phyloP scores from a whole-genome alignment of 1,140 invertebrate species.

The Tetraneura akinire region DNA sequence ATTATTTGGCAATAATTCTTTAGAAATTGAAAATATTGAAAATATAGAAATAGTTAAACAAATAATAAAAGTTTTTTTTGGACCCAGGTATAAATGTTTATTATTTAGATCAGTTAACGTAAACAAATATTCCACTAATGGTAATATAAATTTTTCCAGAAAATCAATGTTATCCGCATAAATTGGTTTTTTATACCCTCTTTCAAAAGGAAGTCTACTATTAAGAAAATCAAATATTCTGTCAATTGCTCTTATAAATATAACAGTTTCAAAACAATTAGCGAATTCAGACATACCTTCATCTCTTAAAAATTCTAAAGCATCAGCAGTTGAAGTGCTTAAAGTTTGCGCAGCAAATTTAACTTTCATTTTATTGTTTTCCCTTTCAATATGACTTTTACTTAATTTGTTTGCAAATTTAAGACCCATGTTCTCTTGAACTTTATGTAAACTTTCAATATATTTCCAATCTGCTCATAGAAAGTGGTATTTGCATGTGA shows the following conservation, averaged over 20 bases:
- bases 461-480: constrained; percentile 33
- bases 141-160: constrained; percentile 25
- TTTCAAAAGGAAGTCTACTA: constrained; percentile 2
- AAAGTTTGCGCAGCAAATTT: constrained; percentile 15
- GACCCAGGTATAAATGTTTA: constrained; percentile 6
- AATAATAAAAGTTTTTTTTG: constrained; percentile 30
- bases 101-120: constrained; percentile 30
- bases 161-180: constrained; percentile 5
- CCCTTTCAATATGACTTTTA: constrained; percentile 20
- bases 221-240: constrained; percentile 32
- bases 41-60: neutral
- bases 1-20: neutral
- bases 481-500: too few relatives aligned
- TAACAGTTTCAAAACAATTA: constrained; percentile 4
- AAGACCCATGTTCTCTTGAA: constrained; percentile 3
- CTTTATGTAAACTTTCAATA: constrained; percentile 4
- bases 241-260: constrained; percentile 17
- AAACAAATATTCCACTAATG: constrained; percentile 20
- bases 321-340: neutral
- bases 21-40: constrained; percentile 21
- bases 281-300: neutral
- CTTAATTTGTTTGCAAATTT: constrained; percentile 17
- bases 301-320: neutral
- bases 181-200: constrained; percentile 17
- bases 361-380: constrained; percentile 26